Evolutionary conservation across 2,797 vertebrate genomes (phyloP).

Genomic region (Cossypha dichroa): DNA sequence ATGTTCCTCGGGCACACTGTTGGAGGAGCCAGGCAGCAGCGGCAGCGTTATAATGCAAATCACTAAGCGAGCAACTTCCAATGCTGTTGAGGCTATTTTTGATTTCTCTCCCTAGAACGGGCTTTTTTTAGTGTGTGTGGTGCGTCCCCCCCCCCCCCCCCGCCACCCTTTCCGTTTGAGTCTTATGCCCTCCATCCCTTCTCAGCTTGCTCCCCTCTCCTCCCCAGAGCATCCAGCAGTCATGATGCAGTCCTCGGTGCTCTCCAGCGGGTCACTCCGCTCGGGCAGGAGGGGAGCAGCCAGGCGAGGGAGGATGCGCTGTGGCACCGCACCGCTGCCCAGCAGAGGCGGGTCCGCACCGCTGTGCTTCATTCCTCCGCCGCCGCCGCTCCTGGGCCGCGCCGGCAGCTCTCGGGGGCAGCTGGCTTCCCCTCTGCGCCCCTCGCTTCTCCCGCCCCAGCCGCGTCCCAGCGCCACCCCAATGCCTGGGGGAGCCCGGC

Average conservation of each 20-base stretch:
- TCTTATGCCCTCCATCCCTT: neutral
- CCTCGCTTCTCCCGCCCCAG: neutral
- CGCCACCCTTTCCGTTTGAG: neutral
- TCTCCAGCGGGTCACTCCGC: neutral
- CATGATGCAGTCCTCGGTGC: neutral
- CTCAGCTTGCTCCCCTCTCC: neutral
- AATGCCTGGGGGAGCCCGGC: rapidly evolving
- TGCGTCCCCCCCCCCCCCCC: rapidly evolving
- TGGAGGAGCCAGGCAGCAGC: neutral
- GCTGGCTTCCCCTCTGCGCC: neutral
- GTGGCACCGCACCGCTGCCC: neutral
- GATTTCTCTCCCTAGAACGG: neutral
- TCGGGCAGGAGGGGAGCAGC: neutral
- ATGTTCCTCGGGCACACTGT: neutral
- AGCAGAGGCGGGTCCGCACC: neutral
- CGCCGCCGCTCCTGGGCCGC: neutral
- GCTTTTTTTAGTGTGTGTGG: neutral
- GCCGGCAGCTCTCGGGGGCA: neutral
- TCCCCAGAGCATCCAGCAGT: neutral
- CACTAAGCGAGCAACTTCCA: constrained; percentile 35
- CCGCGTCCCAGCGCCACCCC: neutral
- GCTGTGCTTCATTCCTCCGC: neutral
- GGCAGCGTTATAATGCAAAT: neutral
- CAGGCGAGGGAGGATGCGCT: neutral
- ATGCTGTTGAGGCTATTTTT: neutral